Evolutionary conservation across 53 echinoderm and acorn worm species (phyloP).

Genomic region (Hippasteria phrygiana): DNA sequence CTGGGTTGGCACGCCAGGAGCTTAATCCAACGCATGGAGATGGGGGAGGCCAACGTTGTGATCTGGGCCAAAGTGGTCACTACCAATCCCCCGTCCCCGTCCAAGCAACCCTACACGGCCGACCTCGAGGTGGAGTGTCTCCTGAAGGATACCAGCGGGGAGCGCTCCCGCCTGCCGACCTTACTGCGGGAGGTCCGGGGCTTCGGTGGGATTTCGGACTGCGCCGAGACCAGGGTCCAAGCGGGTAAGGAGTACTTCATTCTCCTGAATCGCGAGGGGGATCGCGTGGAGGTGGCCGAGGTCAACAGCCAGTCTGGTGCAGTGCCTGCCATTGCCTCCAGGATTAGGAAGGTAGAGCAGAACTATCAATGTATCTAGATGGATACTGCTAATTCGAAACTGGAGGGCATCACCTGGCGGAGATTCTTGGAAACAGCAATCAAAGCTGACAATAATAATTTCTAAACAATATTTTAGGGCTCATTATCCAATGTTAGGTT

Average conservation of each 20-base stretch:
- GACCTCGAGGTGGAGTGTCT: conserved; percentile 23
- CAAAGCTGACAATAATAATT: too few relatives aligned
- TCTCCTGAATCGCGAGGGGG: neutral
- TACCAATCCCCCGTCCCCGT: neutral
- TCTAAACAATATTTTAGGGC: too few relatives aligned
- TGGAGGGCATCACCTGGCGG: too few relatives aligned
- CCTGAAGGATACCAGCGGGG: conserved; percentile 17
- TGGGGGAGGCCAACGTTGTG: conserved; percentile 12
- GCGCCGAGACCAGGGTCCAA: conserved; percentile 21
- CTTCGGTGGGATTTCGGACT: conserved; percentile 55
- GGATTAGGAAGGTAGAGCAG: neutral
- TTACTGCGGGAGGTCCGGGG: conserved; percentile 9
- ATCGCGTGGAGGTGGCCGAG: conserved; percentile 1
- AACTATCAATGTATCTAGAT: neutral
- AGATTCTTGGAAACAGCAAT: too few relatives aligned
- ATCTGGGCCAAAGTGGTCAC: neutral
- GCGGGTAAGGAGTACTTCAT: neutral
- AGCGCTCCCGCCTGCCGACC: neutral
- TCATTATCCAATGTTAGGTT: too few relatives aligned
- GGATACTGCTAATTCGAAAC: too few relatives aligned
- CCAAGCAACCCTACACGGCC: conserved; percentile 27
- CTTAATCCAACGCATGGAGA: conserved; percentile 41
- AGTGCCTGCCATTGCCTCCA: neutral
- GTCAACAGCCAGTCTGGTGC: conserved; percentile 26
- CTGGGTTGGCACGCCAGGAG: conserved; percentile 49